phyloP scores from a whole-genome alignment of 2,113 vertebrate species.

The Hipposideros armiger region DNA sequence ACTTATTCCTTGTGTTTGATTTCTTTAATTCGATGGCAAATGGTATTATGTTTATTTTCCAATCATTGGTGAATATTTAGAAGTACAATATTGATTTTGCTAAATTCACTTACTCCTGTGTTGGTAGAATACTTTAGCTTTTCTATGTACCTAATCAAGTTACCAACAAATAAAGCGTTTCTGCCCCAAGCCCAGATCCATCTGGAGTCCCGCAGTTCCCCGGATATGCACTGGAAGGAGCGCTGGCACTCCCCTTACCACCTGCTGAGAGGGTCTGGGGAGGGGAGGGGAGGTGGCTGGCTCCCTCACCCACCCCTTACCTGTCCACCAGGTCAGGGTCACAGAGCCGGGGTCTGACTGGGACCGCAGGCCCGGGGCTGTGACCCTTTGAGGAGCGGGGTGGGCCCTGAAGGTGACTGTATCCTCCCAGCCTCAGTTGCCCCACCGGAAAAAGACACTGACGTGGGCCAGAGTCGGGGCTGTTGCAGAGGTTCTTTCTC shows the following conservation, averaged over 20 bases:
- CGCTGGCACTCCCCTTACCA: neutral
- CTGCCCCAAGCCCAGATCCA: neutral
- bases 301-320: neutral
- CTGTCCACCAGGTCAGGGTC: fast-evolving
- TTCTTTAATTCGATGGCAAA: neutral
- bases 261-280: neutral
- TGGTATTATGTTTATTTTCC: neutral
- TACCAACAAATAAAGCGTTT: neutral
- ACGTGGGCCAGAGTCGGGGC: neutral
- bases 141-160: neutral
- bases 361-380: neutral
- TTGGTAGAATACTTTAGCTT: neutral
- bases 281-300: neutral
- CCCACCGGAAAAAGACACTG: neutral
- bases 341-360: neutral
- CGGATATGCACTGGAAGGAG: neutral
- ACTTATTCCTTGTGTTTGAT: neutral
- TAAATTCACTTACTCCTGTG: neutral
- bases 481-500: neutral
- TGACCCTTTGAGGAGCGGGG: neutral
- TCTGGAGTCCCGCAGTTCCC: neutral
- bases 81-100: neutral
- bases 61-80: neutral
- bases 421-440: neutral
- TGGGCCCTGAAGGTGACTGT: neutral